Evolutionary conservation across 1,140 invertebrate genomes (phyloP).

Genomic region (Scaptomyza pallida): DNA sequence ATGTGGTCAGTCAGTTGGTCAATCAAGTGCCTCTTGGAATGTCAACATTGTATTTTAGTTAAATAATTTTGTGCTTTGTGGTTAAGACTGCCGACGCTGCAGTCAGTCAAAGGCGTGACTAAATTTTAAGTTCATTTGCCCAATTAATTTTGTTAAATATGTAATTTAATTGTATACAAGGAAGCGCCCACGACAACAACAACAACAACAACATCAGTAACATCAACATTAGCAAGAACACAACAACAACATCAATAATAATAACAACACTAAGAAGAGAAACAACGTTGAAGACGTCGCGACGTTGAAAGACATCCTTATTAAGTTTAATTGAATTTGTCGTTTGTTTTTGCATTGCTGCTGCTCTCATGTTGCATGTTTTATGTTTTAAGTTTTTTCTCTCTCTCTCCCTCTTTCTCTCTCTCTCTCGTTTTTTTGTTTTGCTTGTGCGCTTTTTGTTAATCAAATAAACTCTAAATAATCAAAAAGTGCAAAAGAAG

Average conservation of each 20-base stretch:
- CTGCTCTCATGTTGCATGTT: slow-evolving; percentile 1
- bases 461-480: slow-evolving; percentile 63
- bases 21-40: too few species aligned
- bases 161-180: slow-evolving; percentile 65
- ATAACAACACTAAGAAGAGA: background rate
- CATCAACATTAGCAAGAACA: background rate
- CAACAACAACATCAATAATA: too few species aligned
- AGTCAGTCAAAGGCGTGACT: slow-evolving; percentile 29
- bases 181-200: slow-evolving; percentile 38
- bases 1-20: too few species aligned
- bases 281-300: slow-evolving; percentile 7
- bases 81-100: background rate
- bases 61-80: too few species aligned
- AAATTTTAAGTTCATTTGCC: slow-evolving; percentile 53
- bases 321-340: slow-evolving; percentile 77
- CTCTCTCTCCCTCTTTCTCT: too few species aligned
- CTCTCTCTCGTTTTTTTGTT: slow-evolving; percentile 17
- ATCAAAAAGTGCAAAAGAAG: slow-evolving; percentile 45
- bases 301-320: slow-evolving; percentile 66
- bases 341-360: slow-evolving; percentile 43
- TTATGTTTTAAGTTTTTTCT: slow-evolving; percentile 10
- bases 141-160: slow-evolving; percentile 77
- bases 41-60: too few species aligned
- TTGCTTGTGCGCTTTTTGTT: slow-evolving; percentile 35
- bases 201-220: too few species aligned